phyloP scores from a whole-genome alignment of 2,888 invertebrate species.

The Oxycera nigricornis region DNA sequence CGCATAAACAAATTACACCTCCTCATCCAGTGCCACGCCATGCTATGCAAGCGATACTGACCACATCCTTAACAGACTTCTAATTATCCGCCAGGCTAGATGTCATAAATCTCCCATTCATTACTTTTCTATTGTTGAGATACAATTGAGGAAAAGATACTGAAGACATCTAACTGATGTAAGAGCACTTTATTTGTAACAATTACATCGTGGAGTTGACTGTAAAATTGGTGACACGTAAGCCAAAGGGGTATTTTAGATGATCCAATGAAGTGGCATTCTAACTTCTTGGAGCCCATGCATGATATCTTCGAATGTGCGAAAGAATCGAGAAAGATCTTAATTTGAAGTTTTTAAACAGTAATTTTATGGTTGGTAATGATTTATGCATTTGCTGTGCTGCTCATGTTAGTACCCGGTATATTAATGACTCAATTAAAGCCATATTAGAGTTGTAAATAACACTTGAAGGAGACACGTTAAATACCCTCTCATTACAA shows the following conservation, averaged over 20 bases:
- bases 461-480: constrained; percentile 38
- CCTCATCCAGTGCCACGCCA: neutral
- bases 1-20: constrained; percentile 38
- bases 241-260: too few species aligned
- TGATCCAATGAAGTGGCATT: too few species aligned
- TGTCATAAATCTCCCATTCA: constrained; percentile 25
- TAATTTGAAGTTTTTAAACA: neutral
- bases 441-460: constrained; percentile 41
- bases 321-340: neutral
- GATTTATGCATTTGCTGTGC: constrained; percentile 35
- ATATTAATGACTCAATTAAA: constrained; percentile 43
- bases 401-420: neutral
- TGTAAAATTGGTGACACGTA: constrained; percentile 22
- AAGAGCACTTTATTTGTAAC: neutral
- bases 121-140: constrained; percentile 31
- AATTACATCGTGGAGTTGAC: neutral
- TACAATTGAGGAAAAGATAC: neutral
- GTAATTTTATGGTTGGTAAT: constrained; percentile 1
- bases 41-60: neutral
- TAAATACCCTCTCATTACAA: constrained; percentile 40
- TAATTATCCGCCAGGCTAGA: constrained; percentile 6
- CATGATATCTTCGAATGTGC: too few species aligned
- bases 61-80: too few species aligned
- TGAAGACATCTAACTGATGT: neutral
- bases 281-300: neutral